phyloP scores from a whole-genome alignment of 1,140 invertebrate species.

The Planococcus citri region DNA sequence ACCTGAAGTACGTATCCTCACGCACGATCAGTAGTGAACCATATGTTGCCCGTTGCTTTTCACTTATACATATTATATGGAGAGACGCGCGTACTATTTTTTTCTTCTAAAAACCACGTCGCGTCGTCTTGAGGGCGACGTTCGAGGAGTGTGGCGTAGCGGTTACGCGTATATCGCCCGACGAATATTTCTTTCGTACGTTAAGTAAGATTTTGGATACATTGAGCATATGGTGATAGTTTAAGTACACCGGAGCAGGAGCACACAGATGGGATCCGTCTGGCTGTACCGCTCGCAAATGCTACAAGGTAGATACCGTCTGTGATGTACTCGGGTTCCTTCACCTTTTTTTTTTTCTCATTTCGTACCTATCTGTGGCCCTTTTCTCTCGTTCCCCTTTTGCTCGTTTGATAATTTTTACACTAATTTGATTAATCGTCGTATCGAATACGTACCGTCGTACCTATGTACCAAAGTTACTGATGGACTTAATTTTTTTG shows the following conservation, averaged over 20 bases:
- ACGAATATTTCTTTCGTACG: conserved; percentile 4
- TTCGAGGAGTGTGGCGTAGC: no score
- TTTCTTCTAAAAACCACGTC: neutral
- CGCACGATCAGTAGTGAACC: conserved; percentile 19
- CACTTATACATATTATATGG: no score
- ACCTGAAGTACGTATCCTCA: conserved; percentile 17
- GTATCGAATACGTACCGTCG: neutral
- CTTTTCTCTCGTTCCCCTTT: no score
- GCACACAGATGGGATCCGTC: conserved; percentile 11
- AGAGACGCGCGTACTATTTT: no score
- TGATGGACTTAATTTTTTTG: neutral
- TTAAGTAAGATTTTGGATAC: neutral
- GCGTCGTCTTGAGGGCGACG: no score
- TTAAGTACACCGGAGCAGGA: neutral
- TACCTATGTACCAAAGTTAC: no score
- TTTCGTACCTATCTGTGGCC: neutral
- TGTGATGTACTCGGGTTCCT: neutral
- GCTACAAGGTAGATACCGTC: neutral
- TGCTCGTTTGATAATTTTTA: no score
- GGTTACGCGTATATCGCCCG: neutral
- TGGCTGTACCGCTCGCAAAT: conserved; percentile 13
- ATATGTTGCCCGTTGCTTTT: conserved; percentile 14
- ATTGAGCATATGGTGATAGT: conserved; percentile 16
- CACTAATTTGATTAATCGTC: neutral
- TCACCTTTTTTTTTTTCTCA: conserved; percentile 3